Percentiles rank a stretch among this genome's conserved stretches.
Conservation (phyloP, 1,140 invertebrate genomes). For the Apis dorsata region DNA sequence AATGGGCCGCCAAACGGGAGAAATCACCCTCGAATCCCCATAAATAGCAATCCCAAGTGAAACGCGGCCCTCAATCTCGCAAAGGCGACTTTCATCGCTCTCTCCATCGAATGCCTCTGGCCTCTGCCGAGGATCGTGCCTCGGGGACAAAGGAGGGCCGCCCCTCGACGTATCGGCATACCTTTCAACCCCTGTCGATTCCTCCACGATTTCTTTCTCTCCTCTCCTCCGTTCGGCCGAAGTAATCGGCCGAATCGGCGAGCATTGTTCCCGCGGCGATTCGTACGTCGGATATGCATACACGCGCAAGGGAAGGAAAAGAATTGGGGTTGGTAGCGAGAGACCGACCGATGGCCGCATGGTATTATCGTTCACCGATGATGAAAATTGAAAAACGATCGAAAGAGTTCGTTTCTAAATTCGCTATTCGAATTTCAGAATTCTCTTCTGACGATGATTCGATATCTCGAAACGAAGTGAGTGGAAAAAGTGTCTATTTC, state of each 20-base stretch:
- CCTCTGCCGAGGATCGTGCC: no score
- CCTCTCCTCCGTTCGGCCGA: constrained; percentile 10
- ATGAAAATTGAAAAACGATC: constrained; percentile 64
- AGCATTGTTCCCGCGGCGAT: constrained; percentile 47
- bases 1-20: not conserved
- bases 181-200: constrained; percentile 19
- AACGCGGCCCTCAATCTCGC: not conserved
- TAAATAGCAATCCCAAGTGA: not conserved
- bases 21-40: not conserved
- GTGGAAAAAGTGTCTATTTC: no score
- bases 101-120: no score
- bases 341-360: constrained; percentile 54
- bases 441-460: not conserved
- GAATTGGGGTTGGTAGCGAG: constrained; percentile 44
- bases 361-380: constrained; percentile 61
- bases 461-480: not conserved
- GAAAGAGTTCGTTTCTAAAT: not conserved
- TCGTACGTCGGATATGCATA: constrained; percentile 50
- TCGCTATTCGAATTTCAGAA: no score
- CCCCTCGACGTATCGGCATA: constrained; percentile 48
- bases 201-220: constrained; percentile 12
- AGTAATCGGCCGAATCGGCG: constrained; percentile 56
- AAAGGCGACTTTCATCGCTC: constrained; percentile 29
- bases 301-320: constrained; percentile 31
- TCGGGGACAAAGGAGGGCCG: not conserved